Evolutionary conservation across 2,888 invertebrate genomes (phyloP).

Genomic region (Yponomeuta cagnagella): DNA sequence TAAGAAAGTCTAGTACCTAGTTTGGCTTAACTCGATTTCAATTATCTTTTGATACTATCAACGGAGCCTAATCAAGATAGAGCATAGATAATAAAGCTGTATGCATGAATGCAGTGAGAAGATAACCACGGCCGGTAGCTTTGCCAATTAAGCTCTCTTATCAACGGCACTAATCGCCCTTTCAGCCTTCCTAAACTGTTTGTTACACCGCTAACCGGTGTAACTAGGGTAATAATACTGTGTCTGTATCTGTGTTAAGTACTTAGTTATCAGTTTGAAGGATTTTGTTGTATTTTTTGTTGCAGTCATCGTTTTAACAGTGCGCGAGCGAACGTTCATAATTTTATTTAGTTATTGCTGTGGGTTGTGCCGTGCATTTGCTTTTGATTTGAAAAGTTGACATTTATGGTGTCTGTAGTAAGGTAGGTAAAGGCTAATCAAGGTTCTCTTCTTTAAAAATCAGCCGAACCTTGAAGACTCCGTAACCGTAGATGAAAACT

Average conservation of each 20-base stretch:
- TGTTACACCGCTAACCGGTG: not conserved
- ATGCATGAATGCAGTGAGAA: not conserved
- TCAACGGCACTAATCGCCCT: not conserved
- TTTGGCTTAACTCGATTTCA: too few species aligned
- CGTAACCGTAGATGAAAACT: too few species aligned
- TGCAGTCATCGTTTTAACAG: not conserved
- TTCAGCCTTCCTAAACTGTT: not conserved
- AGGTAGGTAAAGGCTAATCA: slow-evolving; percentile 26
- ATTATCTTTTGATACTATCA: too few species aligned
- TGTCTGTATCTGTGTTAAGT: not conserved
- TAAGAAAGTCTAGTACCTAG: too few species aligned
- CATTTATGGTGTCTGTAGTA: slow-evolving; percentile 29
- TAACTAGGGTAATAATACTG: not conserved
- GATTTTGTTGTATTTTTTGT: not conserved
- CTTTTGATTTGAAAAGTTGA: slow-evolving; percentile 1
- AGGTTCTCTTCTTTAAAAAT: not conserved
- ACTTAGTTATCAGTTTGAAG: not conserved
- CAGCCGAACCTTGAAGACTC: not conserved
- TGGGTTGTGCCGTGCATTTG: not conserved
- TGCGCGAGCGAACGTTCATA: not conserved
- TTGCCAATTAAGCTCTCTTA: not conserved
- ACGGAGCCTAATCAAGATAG: not conserved
- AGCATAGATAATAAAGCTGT: not conserved
- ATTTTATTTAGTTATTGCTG: not conserved
- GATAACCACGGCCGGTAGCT: not conserved